Evolutionary conservation across 2,888 invertebrate species (phyloP).

Genomic region (Himalopsyche kuldschensis): DNA sequence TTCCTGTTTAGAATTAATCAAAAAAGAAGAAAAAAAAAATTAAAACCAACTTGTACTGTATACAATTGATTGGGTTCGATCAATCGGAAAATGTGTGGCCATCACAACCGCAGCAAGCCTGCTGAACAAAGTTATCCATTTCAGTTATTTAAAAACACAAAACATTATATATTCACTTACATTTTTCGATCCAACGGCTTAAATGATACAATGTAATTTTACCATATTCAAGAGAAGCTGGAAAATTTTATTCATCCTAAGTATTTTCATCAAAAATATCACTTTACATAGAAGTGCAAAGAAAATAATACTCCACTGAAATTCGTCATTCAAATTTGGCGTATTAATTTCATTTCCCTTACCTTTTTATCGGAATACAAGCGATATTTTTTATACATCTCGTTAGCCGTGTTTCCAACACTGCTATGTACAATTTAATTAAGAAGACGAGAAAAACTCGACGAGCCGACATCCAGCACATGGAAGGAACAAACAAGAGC

Average conservation of each 20-base stretch:
- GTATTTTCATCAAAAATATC: background rate
- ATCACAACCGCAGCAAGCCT: too few species aligned
- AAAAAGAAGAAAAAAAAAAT: too few species aligned
- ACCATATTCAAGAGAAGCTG: too few species aligned
- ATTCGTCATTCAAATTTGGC: background rate
- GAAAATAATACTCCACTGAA: background rate
- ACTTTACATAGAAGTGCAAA: background rate
- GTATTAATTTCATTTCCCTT: constrained; percentile 1
- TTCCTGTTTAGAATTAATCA: too few species aligned
- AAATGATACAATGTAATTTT: too few species aligned
- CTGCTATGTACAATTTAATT: constrained; percentile 24
- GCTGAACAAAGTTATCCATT: too few species aligned
- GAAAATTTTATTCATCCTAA: background rate
- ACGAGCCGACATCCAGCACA: background rate
- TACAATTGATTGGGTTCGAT: too few species aligned
- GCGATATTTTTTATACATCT: constrained; percentile 2
- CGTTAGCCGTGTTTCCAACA: constrained; percentile 3
- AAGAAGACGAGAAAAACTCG: constrained; percentile 7
- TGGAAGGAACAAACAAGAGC: constrained; percentile 2
- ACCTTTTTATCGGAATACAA: background rate
- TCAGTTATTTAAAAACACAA: too few species aligned
- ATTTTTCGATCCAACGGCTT: too few species aligned
- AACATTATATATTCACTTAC: too few species aligned
- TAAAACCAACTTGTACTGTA: too few species aligned
- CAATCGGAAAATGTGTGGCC: too few species aligned